phyloP scores from a whole-genome alignment of 2,113 vertebrate genomes.

The Notarius quadriscutis region DNA sequence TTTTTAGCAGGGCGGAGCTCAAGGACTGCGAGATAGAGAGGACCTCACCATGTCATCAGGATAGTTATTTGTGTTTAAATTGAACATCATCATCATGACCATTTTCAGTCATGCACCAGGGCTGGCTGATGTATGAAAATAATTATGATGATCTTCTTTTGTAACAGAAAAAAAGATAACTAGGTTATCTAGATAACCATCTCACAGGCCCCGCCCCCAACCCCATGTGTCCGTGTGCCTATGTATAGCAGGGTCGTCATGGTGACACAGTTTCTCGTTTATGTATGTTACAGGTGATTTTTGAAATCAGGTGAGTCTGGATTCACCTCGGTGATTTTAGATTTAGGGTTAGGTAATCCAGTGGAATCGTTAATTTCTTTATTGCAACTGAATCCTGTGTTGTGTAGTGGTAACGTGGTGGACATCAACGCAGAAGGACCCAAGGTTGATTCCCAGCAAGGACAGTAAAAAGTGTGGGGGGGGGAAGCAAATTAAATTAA shows the following conservation, averaged over 20 bases:
- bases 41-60: background rate
- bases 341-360: too few relatives aligned
- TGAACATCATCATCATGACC: background rate
- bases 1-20: conserved; percentile 14
- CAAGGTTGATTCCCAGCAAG: too few relatives aligned
- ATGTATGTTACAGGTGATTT: too few relatives aligned
- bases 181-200: background rate
- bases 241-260: background rate
- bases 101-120: background rate
- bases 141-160: background rate
- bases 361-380: too few relatives aligned
- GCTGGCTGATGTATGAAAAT: background rate
- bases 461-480: too few relatives aligned
- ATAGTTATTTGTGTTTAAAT: background rate
- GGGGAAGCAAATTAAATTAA: too few relatives aligned
- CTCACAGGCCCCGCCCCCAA: background rate
- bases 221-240: background rate
- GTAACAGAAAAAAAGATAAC: background rate
- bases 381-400: too few relatives aligned
- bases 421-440: too few relatives aligned
- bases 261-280: background rate
- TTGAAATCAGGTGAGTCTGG: too few relatives aligned
- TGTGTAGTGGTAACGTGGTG: too few relatives aligned
- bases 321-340: too few relatives aligned
- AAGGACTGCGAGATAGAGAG: background rate